Evolutionary conservation across 2,113 vertebrate genomes (phyloP), one percentile per base, ranked within the genome.

Genomic region (Promerops cafer): DNA sequence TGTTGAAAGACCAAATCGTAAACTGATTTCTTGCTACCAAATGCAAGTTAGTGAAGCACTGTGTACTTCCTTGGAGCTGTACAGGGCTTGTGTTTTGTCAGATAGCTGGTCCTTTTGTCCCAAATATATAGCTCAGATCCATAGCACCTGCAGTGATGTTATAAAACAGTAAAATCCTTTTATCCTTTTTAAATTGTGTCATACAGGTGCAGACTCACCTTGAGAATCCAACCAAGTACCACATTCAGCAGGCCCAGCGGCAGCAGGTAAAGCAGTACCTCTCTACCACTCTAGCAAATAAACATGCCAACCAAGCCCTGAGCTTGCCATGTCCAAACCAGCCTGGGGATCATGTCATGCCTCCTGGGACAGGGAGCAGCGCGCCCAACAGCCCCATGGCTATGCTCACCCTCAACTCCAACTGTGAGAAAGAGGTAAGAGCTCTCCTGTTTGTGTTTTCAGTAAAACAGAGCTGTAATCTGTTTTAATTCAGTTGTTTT

Each of bases 331-430:
- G 99, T 93, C 98, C 99, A 93, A 98, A 98, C 97, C 99, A 99
- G 98, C 98, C 98, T 26, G 97, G 99, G 27, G 99, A 99, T 80
- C 99, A 99, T 91, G 98, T 99, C 97, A 99, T 99, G 99, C 99
- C 99, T 11, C 98, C 99, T 23, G 99, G 99, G 83, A 98, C 98
- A 45, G 99, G 99, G 96, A 99, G 98, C 99, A 99, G 99, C 68
- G 99, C 99, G 12, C 99, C 99, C 97, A 99, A 99, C 98, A 99
- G 99, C 96, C 99, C 99, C 16, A 99, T 99, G 99, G 99, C 99
- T 89, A 98, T 99, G 98, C 98, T 99, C 87, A 99, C 99, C 84
- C 98, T 99, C 66, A 99, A 98, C 98, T 98, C 98, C 97, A 98
- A 98, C 98, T 99, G 98, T 93, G 99, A 99, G 96, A 99, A 99